Conservation (phyloP, 2,113 vertebrate species). For the Bubo scandiacus region DNA sequence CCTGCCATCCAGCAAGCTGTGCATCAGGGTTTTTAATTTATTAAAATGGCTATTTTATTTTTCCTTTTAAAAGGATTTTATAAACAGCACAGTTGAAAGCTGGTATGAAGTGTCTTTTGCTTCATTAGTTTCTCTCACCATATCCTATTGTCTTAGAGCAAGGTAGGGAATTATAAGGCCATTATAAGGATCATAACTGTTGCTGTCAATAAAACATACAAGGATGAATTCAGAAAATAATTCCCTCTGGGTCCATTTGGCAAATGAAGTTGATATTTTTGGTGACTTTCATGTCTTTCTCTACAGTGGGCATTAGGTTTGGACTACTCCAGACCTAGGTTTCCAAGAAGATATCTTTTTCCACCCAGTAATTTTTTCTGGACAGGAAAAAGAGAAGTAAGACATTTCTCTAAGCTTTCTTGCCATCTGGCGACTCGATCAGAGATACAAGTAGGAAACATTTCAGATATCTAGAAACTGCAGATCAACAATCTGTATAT, state of each 20-base stretch:
- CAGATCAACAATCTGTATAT: background rate
- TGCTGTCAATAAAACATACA: constrained; percentile 45
- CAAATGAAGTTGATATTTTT: background rate
- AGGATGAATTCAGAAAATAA: constrained; percentile 25
- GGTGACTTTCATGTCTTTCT: background rate
- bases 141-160: constrained; percentile 25
- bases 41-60: constrained; percentile 53
- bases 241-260: background rate
- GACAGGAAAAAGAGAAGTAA: background rate
- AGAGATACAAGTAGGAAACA: background rate
- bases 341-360: background rate
- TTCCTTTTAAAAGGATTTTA: constrained; percentile 28
- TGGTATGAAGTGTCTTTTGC: background rate
- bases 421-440: background rate
- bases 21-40: constrained; percentile 28
- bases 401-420: background rate
- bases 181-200: constrained; percentile 23
- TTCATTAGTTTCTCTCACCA: constrained; percentile 45
- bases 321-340: background rate
- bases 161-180: constrained; percentile 35
- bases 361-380: background rate
- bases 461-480: background rate
- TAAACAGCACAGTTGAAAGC: constrained; percentile 47
- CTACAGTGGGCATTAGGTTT: background rate
- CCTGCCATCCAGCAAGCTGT: background rate